These are phyloP conservation scores for Coracias cyanogaster DNA, from an alignment of 2,797 vertebrate genomes.

Conservation along the genomic window DNA sequence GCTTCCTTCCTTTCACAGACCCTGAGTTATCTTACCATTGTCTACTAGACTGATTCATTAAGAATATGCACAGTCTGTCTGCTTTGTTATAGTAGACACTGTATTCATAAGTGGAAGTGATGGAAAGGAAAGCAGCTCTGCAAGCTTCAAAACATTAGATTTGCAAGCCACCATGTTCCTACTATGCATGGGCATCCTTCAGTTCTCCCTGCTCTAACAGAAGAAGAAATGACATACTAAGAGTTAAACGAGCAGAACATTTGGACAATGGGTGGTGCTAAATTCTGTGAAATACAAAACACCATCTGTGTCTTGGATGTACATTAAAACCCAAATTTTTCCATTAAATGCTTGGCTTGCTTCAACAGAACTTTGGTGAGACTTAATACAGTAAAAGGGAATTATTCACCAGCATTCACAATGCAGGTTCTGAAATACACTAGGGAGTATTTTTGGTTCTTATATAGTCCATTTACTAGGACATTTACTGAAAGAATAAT, in stretches of 20 bases:
- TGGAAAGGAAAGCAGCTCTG: not conserved
- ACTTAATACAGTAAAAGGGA: not conserved
- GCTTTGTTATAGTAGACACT: not conserved
- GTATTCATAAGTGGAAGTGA: not conserved
- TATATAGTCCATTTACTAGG: not conserved
- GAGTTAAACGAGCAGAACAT: not conserved
- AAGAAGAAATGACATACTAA: fast-evolving
- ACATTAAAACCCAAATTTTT: not conserved
- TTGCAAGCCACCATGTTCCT: not conserved
- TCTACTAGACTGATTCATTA: not conserved
- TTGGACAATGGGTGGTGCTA: not conserved
- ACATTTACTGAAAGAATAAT: not conserved
- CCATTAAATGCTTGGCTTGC: not conserved
- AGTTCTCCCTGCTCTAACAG: not conserved
- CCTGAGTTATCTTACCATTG: not conserved
- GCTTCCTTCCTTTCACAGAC: not conserved
- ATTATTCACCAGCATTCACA: not conserved
- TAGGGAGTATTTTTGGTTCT: not conserved
- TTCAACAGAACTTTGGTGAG: not conserved
- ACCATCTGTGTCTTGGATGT: not conserved
- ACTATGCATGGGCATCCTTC: not conserved
- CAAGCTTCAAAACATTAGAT: not conserved
- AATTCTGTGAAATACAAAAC: not conserved
- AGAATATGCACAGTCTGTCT: not conserved
- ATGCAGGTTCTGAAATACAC: not conserved